Evolutionary conservation across 2,113 vertebrate genomes (phyloP), one percentile per base, ranked within the genome.

Genomic region (Antechinus flavipes): DNA sequence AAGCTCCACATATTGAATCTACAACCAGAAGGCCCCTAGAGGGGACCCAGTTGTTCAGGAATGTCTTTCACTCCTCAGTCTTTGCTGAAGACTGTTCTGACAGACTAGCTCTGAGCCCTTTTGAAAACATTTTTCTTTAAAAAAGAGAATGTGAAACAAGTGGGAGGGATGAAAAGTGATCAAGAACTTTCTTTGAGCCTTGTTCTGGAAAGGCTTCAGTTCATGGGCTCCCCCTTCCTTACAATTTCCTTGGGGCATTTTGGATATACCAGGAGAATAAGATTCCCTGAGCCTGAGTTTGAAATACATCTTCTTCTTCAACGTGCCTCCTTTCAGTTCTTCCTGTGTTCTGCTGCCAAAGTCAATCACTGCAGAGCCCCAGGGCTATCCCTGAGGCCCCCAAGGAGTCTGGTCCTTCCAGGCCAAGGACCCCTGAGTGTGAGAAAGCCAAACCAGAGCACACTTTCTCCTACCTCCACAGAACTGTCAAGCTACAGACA

Each of bases 71-170:
- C 52, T 42, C 46, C 35, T 76, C 61, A 76, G 68, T 42, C 35
- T 42, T 76, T 42, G 55, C 91, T 26, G 42, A 23, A 23, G 24
- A 22, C 54, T 19, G 2, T 54, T 42, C 54, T 26, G 89, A 35
- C 50, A 42, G 95, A 55, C 94, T 91, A n/a, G 53, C 84, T 91
- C 54, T 53, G 94, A 54, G 92, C 11, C 91, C 95, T 96, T 93
- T 0, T 50, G 46, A 90, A 90, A 47, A 47, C 49, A 25, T 50
- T 76, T 76, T 76, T 50, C 90, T 95, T 96, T 93, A 94, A 95
- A 93, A 68, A 93, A 61, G 54, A 96, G 93, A 97, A 95, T 98
- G 98, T 98, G 98, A 98, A 98, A 53, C 27, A 50, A 91, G 42
- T 3, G 42, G 35, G 49, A 55, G 0, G 52, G 27, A 50, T 47